Evolutionary conservation across 2,797 vertebrate genomes (phyloP).

Genomic region (Psittacula echo): DNA sequence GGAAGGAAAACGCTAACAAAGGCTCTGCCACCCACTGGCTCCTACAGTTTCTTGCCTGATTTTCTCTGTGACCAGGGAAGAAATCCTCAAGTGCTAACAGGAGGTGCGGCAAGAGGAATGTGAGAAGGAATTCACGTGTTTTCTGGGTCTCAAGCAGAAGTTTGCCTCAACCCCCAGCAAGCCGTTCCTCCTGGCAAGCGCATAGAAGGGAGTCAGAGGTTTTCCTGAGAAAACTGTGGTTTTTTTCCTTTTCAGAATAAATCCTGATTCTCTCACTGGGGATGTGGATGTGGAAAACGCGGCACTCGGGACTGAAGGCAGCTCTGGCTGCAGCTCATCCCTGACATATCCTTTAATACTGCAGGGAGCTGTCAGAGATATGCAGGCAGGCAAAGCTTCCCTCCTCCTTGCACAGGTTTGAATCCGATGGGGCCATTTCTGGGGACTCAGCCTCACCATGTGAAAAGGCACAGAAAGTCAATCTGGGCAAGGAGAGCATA

Average conservation of each 20-base stretch:
- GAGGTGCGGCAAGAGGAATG: not conserved
- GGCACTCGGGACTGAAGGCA: not conserved
- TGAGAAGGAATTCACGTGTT: not conserved
- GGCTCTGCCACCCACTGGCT: not conserved
- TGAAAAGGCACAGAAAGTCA: not conserved
- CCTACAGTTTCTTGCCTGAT: not conserved
- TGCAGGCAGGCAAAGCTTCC: not conserved
- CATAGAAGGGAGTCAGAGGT: not conserved
- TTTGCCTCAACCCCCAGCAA: not conserved
- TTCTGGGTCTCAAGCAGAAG: not conserved
- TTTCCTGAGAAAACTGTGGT: not conserved
- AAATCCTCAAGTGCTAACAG: not conserved
- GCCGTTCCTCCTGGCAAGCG: not conserved
- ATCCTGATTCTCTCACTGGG: not conserved
- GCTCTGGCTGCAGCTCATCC: not conserved
- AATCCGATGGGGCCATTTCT: accelerated
- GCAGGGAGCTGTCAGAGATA: not conserved
- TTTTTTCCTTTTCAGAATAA: not conserved
- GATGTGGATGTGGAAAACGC: not conserved
- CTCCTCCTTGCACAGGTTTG: not conserved
- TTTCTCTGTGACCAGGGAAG: not conserved
- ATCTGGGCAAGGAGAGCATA: not conserved
- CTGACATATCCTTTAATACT: not conserved
- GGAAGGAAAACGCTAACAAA: not conserved
- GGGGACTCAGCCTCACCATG: accelerated